Percentiles rank a stretch among this genome's conserved stretches.
Conservation (phyloP, 2,113 vertebrate genomes). For the Gymnocephalus cernua region DNA sequence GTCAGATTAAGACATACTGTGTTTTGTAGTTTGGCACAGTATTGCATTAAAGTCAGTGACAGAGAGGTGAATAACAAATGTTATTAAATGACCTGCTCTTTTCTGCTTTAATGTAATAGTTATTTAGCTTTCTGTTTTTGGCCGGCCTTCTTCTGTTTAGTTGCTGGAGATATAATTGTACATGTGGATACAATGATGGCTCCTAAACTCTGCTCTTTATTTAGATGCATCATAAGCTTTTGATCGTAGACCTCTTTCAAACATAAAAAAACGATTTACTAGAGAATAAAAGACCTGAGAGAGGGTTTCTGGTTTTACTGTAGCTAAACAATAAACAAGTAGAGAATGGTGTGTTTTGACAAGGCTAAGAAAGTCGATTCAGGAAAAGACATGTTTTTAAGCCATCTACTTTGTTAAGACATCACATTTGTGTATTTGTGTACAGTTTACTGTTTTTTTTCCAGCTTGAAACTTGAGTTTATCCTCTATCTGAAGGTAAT, state of each 20-base stretch:
- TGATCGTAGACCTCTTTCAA: not conserved
- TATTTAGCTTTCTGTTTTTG: not conserved
- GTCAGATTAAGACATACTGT: constrained; percentile 40
- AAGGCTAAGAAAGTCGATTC: not conserved
- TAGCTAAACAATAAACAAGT: not conserved
- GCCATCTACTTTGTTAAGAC: constrained; percentile 16
- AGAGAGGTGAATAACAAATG: constrained; percentile 31
- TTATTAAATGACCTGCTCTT: constrained; percentile 29
- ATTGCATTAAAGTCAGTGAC: constrained; percentile 32
- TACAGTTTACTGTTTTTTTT: not conserved
- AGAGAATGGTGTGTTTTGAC: not conserved
- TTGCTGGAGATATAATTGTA: constrained; percentile 4
- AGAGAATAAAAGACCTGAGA: not conserved
- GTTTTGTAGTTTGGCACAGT: constrained; percentile 9
- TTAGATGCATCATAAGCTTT: constrained; percentile 17
- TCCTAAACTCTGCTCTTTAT: not conserved
- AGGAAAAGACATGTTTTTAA: not conserved
- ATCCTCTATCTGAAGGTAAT: constrained; percentile 63
- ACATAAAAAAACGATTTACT: not conserved
- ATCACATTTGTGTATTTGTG: constrained; percentile 24
- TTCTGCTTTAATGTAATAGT: constrained; percentile 27
- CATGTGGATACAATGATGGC: constrained; percentile 20
- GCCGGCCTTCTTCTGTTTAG: not conserved
- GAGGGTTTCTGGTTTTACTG: not conserved
- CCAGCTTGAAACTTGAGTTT: constrained; percentile 38